These are phyloP conservation scores for Catostylus mosaicus DNA, from an alignment of 30 jellyfish, hydroid and myxozoan genomes.

Conservation along the genomic window DNA sequence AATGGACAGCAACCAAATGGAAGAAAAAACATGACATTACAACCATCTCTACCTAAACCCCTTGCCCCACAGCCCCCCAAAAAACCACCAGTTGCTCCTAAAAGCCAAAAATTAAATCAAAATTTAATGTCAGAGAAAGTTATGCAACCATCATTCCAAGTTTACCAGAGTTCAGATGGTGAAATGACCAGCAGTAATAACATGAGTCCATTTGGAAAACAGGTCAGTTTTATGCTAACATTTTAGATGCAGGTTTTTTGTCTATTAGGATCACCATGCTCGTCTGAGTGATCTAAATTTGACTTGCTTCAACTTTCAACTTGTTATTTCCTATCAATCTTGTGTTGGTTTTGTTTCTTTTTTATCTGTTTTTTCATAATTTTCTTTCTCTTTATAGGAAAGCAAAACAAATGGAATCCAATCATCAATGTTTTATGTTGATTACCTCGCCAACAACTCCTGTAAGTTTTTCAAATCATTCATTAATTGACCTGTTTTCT, in stretches of 20 bases:
- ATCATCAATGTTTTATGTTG: constrained; percentile 23
- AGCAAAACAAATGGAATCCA: not conserved
- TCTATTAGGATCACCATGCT: no score
- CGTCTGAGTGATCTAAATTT: no score
- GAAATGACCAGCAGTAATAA: not conserved
- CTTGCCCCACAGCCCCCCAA: constrained; percentile 81
- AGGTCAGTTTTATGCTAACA: not conserved
- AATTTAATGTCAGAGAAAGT: not conserved
- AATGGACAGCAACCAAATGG: not conserved
- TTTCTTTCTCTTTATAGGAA: not conserved
- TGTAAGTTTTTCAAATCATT: no score
- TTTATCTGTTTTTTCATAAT: no score
- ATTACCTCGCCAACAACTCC: constrained; percentile 2
- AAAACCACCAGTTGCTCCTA: constrained; percentile 50
- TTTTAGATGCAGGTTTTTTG: not conserved
- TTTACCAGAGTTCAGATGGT: not conserved
- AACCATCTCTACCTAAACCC: constrained; percentile 65
- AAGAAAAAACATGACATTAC: constrained; percentile 9
- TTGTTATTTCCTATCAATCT: no score
- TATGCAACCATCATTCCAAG: not conserved
- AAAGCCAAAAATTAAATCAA: not conserved
- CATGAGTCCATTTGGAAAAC: not conserved
- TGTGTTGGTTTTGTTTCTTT: no score
- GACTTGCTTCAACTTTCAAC: no score
- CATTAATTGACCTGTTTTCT: no score